Base-by-base conservation (phyloP, 2,113 vertebrate species). In the Lepisosteus oculatus region DNA sequence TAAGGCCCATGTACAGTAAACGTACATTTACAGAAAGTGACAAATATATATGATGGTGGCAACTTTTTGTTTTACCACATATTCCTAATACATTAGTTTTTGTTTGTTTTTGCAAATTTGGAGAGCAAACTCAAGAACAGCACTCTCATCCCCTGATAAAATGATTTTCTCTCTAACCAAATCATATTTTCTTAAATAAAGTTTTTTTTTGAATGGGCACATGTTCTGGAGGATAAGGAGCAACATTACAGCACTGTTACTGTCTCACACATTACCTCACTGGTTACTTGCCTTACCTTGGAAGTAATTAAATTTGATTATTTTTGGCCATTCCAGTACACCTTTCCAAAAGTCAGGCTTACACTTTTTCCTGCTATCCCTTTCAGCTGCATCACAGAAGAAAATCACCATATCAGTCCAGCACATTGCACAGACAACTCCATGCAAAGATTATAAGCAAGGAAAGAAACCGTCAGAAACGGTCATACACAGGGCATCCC, bases 281-380 rank as follows among this genome's bases (percentile, higher is more conserved):
- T 59, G 61, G 55, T 74, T 74, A 57, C 69, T 80, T 85, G 72
- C 70, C 84, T 86, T 87, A 88, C 83, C 86, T 88, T 81, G 77
- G 69, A 82, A 75, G 77, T 84, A 82, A 83, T 80, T 79, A 42
- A 74, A 82, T 77, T 87, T 73, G 82, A 86, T 72, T 83, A 85
- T 83, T 79, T 76, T 81, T 68, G 85, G 85, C 86, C 85, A 88
- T 77, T 83, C 83, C 78, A 86, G 76, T 80, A 86, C 79, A 83
- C 84, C 86, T 77, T 80, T 87, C 85, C 86, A 87, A 81, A 88
- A 82, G 80, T 84, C 71, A 77, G 74, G 75, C 72, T 68, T 79
- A 82, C 84, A 80, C 75, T 82, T 80, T 76, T 78, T 78, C 44
- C 69, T 82, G 74, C 77, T 75, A 78, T 75, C 71, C 76, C 70